phyloP scores from a whole-genome alignment of 2,888 invertebrate species.

The Caenorhabditis sp. region DNA sequence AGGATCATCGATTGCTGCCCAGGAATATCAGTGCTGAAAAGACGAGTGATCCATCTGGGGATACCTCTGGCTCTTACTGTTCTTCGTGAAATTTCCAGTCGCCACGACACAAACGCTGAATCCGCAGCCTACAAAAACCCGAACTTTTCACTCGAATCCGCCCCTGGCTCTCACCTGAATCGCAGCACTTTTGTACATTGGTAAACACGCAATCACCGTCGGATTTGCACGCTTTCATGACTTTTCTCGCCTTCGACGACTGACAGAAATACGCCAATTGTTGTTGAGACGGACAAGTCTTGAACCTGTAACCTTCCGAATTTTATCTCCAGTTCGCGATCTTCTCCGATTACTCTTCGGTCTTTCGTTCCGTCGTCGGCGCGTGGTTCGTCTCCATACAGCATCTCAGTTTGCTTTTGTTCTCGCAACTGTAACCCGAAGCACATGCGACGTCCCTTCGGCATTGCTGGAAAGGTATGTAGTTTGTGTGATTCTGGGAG shows the following conservation, averaged over 20 bases:
- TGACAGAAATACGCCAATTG: conserved; percentile 49
- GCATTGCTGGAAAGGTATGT: conserved; percentile 49
- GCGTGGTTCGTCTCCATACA: conserved; percentile 46
- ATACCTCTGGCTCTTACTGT: conserved; percentile 9
- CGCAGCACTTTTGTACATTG: conserved; percentile 44
- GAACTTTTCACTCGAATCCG: neutral
- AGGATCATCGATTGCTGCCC: conserved; percentile 20
- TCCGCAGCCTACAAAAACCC: conserved; percentile 35
- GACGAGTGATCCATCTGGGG: neutral
- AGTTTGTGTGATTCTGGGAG: conserved; percentile 32
- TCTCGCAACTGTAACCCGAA: conserved; percentile 55
- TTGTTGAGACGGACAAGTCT: conserved; percentile 26
- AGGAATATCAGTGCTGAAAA: conserved; percentile 43
- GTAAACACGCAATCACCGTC: conserved; percentile 43
- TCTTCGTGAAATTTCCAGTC: conserved; percentile 26
- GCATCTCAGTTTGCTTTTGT: conserved; percentile 32
- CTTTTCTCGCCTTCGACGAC: conserved; percentile 18
- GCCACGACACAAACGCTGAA: conserved; percentile 46
- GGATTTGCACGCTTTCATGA: conserved; percentile 12
- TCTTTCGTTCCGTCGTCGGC: conserved; percentile 10
- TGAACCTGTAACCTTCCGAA: conserved; percentile 24
- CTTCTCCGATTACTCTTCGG: conserved; percentile 26
- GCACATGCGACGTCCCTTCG: conserved; percentile 41
- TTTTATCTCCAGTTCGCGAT: conserved; percentile 19
- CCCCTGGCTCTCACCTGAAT: conserved; percentile 17